phyloP scores from a whole-genome alignment of 2,888 invertebrate species.

The Trypoxylon attenuatum region DNA sequence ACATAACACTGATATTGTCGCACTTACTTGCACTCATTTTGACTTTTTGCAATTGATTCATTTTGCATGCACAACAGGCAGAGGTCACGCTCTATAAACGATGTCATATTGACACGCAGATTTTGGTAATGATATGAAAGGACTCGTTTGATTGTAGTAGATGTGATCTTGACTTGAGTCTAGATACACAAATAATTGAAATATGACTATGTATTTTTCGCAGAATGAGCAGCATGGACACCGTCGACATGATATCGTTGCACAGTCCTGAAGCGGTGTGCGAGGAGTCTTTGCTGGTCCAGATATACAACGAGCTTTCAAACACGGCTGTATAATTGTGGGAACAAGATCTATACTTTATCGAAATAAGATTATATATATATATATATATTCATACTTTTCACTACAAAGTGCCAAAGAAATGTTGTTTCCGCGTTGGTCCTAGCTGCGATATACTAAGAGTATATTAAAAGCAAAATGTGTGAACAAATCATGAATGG shows the following conservation, averaged over 20 bases:
- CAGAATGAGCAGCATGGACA: conserved; percentile 63
- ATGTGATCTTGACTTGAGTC: neutral
- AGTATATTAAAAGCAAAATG: conserved; percentile 4
- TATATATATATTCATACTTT: conserved; percentile 36
- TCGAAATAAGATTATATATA: conserved; percentile 1
- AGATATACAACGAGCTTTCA: conserved; percentile 71
- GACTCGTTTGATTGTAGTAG: conserved; percentile 17
- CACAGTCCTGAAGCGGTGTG: conserved; percentile 63
- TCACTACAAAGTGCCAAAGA: conserved; percentile 50
- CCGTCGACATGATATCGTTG: conserved; percentile 62
- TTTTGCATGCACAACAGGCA: conserved; percentile 68
- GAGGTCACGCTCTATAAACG: conserved; percentile 62
- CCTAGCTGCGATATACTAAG: conserved; percentile 1
- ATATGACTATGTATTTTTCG: conserved; percentile 4
- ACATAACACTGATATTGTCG: neutral
- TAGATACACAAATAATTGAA: neutral
- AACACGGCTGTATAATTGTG: conserved; percentile 68
- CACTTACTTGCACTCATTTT: neutral
- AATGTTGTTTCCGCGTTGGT: conserved; percentile 9
- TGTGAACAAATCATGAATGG: neutral
- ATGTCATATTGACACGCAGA: conserved; percentile 57
- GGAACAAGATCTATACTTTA: conserved; percentile 55
- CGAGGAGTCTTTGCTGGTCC: conserved; percentile 64
- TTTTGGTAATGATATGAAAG: conserved; percentile 60
- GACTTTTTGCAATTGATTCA: conserved; percentile 37